Percentiles rank a stretch among this genome's conserved stretches.
Conservation (phyloP, 2,113 vertebrate genomes). For the Spilogale gracilis region DNA sequence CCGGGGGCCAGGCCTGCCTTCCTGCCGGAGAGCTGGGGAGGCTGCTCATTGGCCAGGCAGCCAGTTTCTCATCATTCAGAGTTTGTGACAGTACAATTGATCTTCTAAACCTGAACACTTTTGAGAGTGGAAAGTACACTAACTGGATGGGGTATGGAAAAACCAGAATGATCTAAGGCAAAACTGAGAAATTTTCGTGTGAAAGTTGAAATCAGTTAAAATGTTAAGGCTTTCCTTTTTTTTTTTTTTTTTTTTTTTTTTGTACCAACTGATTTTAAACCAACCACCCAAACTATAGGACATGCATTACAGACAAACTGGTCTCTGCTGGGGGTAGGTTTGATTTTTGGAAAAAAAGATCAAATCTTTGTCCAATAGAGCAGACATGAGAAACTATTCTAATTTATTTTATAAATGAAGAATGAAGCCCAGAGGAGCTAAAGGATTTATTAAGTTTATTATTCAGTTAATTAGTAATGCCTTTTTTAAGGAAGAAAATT, state of each 20-base stretch:
- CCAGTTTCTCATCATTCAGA: background rate
- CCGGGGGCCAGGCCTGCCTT: background rate
- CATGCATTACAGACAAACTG: background rate
- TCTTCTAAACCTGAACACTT: background rate
- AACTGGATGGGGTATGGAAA: background rate
- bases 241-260: background rate
- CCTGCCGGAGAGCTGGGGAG: background rate
- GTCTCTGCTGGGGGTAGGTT: background rate
- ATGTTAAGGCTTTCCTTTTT: background rate
- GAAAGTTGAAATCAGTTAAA: slow-evolving; percentile 26
- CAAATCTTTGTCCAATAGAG: background rate
- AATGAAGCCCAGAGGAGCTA: background rate
- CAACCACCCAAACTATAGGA: background rate
- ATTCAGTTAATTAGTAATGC: background rate
- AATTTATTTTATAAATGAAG: background rate
- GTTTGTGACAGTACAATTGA: background rate
- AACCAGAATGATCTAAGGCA: no score
- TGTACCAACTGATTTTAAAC: background rate
- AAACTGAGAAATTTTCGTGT: background rate
- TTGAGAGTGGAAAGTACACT: background rate
- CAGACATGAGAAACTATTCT: background rate
- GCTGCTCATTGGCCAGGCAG: background rate
- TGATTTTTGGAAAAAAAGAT: background rate
- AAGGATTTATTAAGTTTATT: background rate
- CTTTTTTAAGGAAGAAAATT: background rate